These are phyloP conservation scores for Hemibagrus guttatus DNA, from an alignment of 2,797 vertebrate species.

Conservation along the genomic window DNA sequence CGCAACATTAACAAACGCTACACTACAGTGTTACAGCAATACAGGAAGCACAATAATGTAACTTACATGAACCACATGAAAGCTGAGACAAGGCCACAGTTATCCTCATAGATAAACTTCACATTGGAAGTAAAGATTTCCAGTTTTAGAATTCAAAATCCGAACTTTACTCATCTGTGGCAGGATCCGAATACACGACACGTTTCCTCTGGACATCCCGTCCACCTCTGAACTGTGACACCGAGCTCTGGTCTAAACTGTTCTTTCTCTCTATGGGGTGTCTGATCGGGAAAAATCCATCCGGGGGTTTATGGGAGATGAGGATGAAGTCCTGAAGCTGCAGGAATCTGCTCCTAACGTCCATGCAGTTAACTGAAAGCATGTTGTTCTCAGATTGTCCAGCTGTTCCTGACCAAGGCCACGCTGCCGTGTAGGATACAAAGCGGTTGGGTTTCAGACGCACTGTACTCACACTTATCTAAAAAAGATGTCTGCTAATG, in stretches of 20 bases:
- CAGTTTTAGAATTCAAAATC: too few relatives aligned
- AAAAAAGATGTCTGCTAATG: slow-evolving; percentile 10
- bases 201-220: too few relatives aligned
- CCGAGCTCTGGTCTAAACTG: too few relatives aligned
- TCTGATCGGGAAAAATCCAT: not conserved
- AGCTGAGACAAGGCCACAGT: too few relatives aligned
- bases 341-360: not conserved
- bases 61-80: too few relatives aligned
- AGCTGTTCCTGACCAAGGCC: slow-evolving; percentile 9
- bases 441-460: slow-evolving; percentile 31
- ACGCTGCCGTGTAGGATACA: not conserved
- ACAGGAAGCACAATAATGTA: too few relatives aligned
- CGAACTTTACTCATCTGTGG: too few relatives aligned
- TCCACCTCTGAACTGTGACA: too few relatives aligned
- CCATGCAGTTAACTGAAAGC: not conserved
- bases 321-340: not conserved
- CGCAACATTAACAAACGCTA: not conserved
- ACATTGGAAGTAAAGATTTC: too few relatives aligned
- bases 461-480: slow-evolving; percentile 33
- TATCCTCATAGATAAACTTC: too few relatives aligned
- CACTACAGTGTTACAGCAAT: not conserved
- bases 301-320: not conserved
- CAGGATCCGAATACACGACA: too few relatives aligned
- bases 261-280: not conserved
- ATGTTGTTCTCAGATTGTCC: not conserved